Base-by-base conservation (phyloP, 2,797 vertebrate genomes). In the Sebastes wilsoni region DNA sequence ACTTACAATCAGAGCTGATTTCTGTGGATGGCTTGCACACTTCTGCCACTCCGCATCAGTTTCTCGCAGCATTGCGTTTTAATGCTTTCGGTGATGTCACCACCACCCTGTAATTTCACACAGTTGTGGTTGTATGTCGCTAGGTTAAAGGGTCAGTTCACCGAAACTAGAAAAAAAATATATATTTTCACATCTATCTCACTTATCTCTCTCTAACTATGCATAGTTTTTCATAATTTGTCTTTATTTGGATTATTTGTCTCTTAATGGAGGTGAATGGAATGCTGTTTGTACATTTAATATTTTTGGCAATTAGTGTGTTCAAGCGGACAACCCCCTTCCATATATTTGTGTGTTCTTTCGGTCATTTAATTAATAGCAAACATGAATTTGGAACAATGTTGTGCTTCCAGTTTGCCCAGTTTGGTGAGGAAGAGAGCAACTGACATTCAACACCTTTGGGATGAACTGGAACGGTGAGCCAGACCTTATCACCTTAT, bases 1-100 rank as follows among this genome's bases (percentile, higher is more conserved):
- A 78, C 80, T 83, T 88, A 83, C 81, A 91, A 93, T 92, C 88
- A 87, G 90, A 83, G 84, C 76, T 77, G 72, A 87, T 87, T 89
- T 87, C 83, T 85, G 69, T 42, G 65, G 90, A 83, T 86, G 84
- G 70, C 69, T 84, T 71, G 81, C 70, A 84, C 85, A 60, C 67
- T 68, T 69, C 38, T 72, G 75, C 67, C 68, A 58, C 66, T 30
- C 14, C 1, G 25, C 80, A 82, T 83, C 79, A 69, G 18, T 72
- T 78, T 72, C 72, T 61, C 25, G 8, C 10, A 16, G 1, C 20
- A 22, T 71, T 68, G 55, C 58, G 2, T 78, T 77, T 75, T 38
- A 71, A 38, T 60, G 66, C 66, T 49, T 27, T 70, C 16, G 14
- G 25, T 81, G 75, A 81, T 76, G 75, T 84, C 83, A 82, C 36